Conservation (phyloP, 2,113 vertebrate genomes). For the Syrrhaptes paradoxus region DNA sequence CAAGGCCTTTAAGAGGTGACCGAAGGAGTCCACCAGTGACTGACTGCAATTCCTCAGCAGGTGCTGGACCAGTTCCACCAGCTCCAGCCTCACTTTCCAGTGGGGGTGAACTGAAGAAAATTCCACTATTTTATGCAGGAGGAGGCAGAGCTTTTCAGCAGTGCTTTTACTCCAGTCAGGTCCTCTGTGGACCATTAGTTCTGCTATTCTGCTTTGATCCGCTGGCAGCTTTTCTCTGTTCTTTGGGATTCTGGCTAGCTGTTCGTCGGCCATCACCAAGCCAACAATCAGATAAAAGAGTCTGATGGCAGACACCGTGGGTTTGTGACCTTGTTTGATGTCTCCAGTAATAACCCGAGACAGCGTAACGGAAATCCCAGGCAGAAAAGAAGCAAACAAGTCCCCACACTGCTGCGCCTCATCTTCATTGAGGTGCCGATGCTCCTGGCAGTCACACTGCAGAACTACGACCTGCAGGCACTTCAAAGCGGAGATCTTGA, state of each 20-base stretch:
- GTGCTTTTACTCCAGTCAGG: conserved; percentile 84
- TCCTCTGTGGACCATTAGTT: conserved; percentile 83
- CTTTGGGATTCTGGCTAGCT: conserved; percentile 71
- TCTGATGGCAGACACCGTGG: conserved; percentile 80
- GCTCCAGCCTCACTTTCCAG: conserved; percentile 88
- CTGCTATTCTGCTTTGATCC: conserved; percentile 69
- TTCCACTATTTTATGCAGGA: conserved; percentile 84
- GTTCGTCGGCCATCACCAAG: conserved; percentile 85
- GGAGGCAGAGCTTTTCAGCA: conserved; percentile 75
- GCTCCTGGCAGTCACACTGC: conserved; percentile 83
- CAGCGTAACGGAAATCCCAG: conserved; percentile 84
- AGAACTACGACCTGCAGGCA: conserved; percentile 84
- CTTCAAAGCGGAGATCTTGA: conserved; percentile 82
- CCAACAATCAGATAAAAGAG: conserved; percentile 80
- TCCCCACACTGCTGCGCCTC: conserved; percentile 75
- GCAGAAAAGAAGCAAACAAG: conserved; percentile 89
- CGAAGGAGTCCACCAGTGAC: conserved; percentile 78
- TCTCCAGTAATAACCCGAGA: conserved; percentile 86
- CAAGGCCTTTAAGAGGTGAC: conserved; percentile 84
- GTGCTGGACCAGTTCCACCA: conserved; percentile 79
- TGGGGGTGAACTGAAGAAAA: conserved; percentile 84
- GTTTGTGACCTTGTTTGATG: conserved; percentile 85
- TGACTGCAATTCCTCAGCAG: conserved; percentile 81
- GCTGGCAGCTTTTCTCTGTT: background rate
- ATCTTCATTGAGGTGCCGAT: conserved; percentile 37